Evolutionary conservation across 1,140 invertebrate genomes (phyloP).

Genomic region (Physella acuta): DNA sequence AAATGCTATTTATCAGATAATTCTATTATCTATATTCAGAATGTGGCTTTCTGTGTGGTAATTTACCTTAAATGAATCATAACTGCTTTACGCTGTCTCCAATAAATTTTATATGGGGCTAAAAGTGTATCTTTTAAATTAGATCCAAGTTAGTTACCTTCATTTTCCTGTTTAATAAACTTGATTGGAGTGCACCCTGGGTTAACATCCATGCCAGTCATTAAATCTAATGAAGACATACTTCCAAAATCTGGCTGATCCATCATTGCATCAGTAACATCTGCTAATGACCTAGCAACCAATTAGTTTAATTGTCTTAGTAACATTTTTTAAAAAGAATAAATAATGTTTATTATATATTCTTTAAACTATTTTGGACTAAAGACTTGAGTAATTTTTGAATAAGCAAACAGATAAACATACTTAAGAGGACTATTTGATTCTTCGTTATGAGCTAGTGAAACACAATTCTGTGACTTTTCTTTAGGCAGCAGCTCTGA

Average conservation of each 20-base stretch:
- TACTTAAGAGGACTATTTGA: conserved; percentile 17
- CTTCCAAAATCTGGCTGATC: conserved; percentile 38
- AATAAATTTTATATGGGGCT: too few relatives aligned
- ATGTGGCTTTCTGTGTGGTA: too few relatives aligned
- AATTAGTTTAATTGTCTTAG: not conserved
- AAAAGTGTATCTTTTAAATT: too few relatives aligned
- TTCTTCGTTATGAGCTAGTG: conserved; percentile 5
- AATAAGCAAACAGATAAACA: not conserved
- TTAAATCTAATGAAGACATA: conserved; percentile 49
- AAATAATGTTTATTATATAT: not conserved
- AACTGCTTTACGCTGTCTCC: too few relatives aligned
- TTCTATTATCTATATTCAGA: too few relatives aligned
- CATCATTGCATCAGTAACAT: conserved; percentile 30
- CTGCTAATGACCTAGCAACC: conserved; percentile 34
- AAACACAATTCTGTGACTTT: not conserved
- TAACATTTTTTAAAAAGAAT: too few relatives aligned
- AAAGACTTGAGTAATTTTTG: not conserved
- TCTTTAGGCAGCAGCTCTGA: conserved; percentile 8
- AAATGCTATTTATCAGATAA: not conserved
- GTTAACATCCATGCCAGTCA: conserved; percentile 43
- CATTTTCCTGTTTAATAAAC: conserved; percentile 44
- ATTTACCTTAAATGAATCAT: too few relatives aligned
- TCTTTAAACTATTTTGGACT: not conserved
- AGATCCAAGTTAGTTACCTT: too few relatives aligned
- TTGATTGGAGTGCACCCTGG: conserved; percentile 53